These are phyloP conservation scores for Delphinapterus leucas DNA, from an alignment of 2,113 vertebrate species.

Conservation along the genomic window DNA sequence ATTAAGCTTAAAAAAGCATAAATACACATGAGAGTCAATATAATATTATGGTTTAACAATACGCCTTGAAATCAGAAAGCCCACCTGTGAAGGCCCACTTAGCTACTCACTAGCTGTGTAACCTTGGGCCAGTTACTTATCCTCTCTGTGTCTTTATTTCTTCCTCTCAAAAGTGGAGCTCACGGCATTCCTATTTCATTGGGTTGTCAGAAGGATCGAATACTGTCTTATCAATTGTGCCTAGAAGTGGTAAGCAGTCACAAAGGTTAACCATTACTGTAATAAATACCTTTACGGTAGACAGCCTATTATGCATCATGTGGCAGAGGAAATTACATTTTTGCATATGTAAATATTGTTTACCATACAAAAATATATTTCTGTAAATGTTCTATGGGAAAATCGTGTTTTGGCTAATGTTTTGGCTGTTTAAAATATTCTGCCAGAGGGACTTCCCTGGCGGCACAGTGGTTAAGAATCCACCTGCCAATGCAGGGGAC, in stretches of 20 bases:
- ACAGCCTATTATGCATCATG: neutral
- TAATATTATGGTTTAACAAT: neutral
- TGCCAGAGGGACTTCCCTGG: neutral
- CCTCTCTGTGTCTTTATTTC: neutral
- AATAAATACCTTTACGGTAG: neutral
- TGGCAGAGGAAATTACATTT: neutral
- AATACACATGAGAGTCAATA: neutral
- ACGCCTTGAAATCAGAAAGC: neutral
- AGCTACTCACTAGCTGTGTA: neutral
- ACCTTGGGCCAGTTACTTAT: too few relatives aligned
- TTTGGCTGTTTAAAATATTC: neutral
- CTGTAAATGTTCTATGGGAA: neutral
- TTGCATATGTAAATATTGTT: neutral
- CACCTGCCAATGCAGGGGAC: too few relatives aligned
- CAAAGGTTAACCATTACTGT: neutral
- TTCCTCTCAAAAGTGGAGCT: neutral
- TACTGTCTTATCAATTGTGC: neutral
- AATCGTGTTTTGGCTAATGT: neutral
- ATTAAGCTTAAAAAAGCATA: neutral
- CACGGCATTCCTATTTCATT: neutral
- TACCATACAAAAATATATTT: neutral
- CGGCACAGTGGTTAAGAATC: too few relatives aligned
- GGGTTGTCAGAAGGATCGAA: neutral
- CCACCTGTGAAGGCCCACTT: neutral
- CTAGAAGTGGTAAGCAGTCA: neutral